A percentile compares a stretch with the other conserved stretches of the same genome.
Evolutionary conservation across 2,113 vertebrate species (phyloP).

Genomic region (Regulus satrapa): DNA sequence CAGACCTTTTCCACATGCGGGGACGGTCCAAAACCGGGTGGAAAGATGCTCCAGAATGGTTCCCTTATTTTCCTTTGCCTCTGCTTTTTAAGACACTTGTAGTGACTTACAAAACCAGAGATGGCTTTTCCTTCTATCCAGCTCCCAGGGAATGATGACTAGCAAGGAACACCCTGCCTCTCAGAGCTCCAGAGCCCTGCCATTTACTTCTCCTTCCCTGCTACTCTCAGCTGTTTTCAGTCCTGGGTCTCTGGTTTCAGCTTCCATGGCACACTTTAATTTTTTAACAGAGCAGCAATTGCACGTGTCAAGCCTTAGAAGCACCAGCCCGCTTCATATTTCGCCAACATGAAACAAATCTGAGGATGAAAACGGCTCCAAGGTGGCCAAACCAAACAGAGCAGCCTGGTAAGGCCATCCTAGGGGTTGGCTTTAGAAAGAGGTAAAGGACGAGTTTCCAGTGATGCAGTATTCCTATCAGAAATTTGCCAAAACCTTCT

Average conservation of each 20-base stretch:
- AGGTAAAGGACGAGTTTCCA: background rate
- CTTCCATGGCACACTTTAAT: background rate
- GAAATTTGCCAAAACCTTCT: background rate
- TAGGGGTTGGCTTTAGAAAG: background rate
- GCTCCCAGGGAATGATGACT: background rate
- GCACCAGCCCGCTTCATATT: background rate
- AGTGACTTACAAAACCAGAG: background rate
- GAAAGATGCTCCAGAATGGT: background rate
- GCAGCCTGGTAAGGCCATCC: background rate
- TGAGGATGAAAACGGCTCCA: background rate
- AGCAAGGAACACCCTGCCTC: background rate
- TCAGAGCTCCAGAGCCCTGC: background rate
- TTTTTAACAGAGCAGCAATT: background rate
- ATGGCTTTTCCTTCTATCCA: background rate
- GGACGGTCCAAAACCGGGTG: fast-evolving
- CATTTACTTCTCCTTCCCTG: background rate
- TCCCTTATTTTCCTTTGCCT: background rate
- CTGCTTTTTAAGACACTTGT: background rate
- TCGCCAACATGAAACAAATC: background rate
- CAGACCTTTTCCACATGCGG: background rate
- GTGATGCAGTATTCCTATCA: background rate
- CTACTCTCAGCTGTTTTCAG: slow-evolving; percentile 37
- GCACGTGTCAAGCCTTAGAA: background rate
- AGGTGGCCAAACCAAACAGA: background rate
- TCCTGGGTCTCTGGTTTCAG: slow-evolving; percentile 18